Conservation (phyloP, 2,888 invertebrate genomes). For the Carterocephalus palaemon region DNA sequence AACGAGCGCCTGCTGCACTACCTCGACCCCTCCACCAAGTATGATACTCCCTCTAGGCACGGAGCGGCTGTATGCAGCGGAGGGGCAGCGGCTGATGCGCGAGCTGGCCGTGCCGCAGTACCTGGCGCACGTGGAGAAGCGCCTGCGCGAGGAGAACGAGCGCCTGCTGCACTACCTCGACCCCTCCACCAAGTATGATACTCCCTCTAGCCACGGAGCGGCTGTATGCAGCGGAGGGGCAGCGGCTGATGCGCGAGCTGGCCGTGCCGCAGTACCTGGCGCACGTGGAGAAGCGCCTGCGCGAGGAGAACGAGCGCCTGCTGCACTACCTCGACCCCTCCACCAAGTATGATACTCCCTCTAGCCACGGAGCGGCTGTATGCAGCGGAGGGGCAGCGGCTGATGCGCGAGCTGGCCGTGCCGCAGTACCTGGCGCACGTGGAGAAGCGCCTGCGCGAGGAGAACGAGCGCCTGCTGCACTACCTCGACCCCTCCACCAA, state of each 20-base stretch:
- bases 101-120: slow-evolving; percentile 97
- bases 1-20: slow-evolving; percentile 95
- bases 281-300: slow-evolving; percentile 96
- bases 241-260: slow-evolving; percentile 93
- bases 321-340: slow-evolving; percentile 96
- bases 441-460: too few species aligned
- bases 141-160: slow-evolving; percentile 95
- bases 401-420: too few species aligned
- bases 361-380: too few species aligned
- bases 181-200: slow-evolving; percentile 92
- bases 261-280: slow-evolving; percentile 96
- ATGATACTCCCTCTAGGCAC: slow-evolving; percentile 92
- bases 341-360: slow-evolving; percentile 93
- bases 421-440: too few species aligned
- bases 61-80: slow-evolving; percentile 94
- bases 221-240: slow-evolving; percentile 95
- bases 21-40: slow-evolving; percentile 96
- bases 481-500: too few species aligned
- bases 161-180: slow-evolving; percentile 96
- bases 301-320: slow-evolving; percentile 95
- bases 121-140: slow-evolving; percentile 96
- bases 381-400: too few species aligned
- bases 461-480: too few species aligned
- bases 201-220: slow-evolving; percentile 95
- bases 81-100: slow-evolving; percentile 95